These are phyloP conservation scores for Dasysyrphus tricinctus DNA, from an alignment of 2,888 invertebrate genomes.

Conservation along the genomic window DNA sequence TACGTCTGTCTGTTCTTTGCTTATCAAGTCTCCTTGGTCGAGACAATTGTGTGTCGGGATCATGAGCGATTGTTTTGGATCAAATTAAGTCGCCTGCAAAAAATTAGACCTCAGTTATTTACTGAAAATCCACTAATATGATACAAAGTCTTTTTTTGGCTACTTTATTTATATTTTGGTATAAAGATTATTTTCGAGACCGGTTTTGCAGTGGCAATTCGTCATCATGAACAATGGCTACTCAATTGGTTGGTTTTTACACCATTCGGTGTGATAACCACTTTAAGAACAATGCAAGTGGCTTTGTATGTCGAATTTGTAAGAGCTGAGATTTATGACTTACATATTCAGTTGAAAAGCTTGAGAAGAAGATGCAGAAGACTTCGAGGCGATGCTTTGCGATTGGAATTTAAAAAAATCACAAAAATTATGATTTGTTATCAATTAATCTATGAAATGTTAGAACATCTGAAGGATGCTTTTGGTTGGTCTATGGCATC, in stretches of 20 bases:
- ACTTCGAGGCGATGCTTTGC: slow-evolving; percentile 27
- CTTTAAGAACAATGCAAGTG: slow-evolving; percentile 17
- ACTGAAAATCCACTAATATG: background rate
- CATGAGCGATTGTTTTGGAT: slow-evolving; percentile 41
- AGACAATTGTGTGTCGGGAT: slow-evolving; percentile 15
- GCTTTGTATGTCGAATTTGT: slow-evolving; percentile 27
- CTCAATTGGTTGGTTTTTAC: slow-evolving; percentile 28
- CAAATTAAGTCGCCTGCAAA: slow-evolving; percentile 10
- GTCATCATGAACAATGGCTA: slow-evolving; percentile 23
- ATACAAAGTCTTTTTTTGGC: slow-evolving; percentile 16
- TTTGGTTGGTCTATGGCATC: slow-evolving; percentile 26
- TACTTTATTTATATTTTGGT: slow-evolving; percentile 12
- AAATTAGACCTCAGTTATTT: background rate
- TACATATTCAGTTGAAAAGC: slow-evolving; percentile 3
- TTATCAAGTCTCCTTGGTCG: slow-evolving; percentile 6
- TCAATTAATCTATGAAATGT: slow-evolving; percentile 34
- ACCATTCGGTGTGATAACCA: background rate
- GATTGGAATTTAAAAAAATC: background rate
- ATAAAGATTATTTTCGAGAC: slow-evolving; percentile 14
- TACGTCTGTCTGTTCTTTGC: background rate
- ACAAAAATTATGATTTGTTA: slow-evolving; percentile 15
- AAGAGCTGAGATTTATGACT: slow-evolving; percentile 20
- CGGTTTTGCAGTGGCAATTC: background rate
- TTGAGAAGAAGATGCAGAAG: slow-evolving; percentile 26
- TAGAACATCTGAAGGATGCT: slow-evolving; percentile 19